Evolutionary conservation across 2,888 invertebrate genomes (phyloP).

Genomic region (Xestobium rufovillosum): DNA sequence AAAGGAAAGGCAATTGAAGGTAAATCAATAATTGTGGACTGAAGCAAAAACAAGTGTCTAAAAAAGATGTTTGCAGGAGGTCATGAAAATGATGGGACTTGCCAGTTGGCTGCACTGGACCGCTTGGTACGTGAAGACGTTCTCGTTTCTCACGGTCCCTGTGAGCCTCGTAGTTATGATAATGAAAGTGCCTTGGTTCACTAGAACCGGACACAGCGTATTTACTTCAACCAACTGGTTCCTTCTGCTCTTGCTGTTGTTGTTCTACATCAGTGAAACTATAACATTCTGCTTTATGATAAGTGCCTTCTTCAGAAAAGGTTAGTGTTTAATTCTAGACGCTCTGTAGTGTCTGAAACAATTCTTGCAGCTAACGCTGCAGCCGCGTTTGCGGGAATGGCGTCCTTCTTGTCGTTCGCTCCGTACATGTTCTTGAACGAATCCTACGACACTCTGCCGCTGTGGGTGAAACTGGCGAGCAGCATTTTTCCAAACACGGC

Average conservation of each 20-base stretch:
- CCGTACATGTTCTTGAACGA: slow-evolving; percentile 58
- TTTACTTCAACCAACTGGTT: slow-evolving; percentile 57
- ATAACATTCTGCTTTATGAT: slow-evolving; percentile 69
- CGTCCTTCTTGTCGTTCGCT: slow-evolving; percentile 64
- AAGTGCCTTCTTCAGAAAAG: slow-evolving; percentile 66
- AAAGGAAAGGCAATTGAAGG: slow-evolving; percentile 58
- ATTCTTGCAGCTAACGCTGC: slow-evolving; percentile 63
- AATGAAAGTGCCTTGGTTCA: slow-evolving; percentile 37
- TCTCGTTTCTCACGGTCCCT: slow-evolving; percentile 56
- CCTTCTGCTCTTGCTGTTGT: slow-evolving; percentile 57
- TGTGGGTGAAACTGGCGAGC: slow-evolving; percentile 51
- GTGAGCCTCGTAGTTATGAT: slow-evolving; percentile 49
- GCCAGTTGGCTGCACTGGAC: slow-evolving; percentile 77
- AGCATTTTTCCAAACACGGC: slow-evolving; percentile 66
- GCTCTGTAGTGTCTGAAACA: too few species aligned
- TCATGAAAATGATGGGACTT: slow-evolving; percentile 87
- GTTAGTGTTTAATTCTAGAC: too few species aligned
- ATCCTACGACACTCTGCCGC: slow-evolving; percentile 53
- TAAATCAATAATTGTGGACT: too few species aligned
- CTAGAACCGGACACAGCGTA: slow-evolving; percentile 48
- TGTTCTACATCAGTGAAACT: slow-evolving; percentile 56
- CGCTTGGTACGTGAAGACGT: slow-evolving; percentile 74
- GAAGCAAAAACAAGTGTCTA: too few species aligned
- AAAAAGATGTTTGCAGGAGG: slow-evolving; percentile 70
- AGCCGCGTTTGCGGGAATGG: slow-evolving; percentile 61